Conservation (phyloP, 2,797 vertebrate species). For the Sebastiscus tertius region DNA sequence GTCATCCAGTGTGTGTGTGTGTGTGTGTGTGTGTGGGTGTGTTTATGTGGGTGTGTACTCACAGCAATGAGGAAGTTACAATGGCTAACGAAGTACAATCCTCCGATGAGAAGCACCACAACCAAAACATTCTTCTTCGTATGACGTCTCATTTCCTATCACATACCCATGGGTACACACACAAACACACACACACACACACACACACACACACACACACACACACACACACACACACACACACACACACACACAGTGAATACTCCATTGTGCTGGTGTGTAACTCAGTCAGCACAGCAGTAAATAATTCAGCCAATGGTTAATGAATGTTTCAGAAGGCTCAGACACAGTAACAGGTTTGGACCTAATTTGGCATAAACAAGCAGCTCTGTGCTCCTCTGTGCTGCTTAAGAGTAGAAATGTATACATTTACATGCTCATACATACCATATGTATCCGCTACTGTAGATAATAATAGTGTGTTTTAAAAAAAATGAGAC, state of each 20-base stretch:
- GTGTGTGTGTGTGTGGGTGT: neutral
- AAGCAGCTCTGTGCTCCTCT: neutral
- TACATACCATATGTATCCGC: neutral
- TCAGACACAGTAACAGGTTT: neutral
- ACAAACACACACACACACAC: neutral
- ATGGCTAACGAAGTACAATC: slow-evolving; percentile 34
- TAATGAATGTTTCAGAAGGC: slow-evolving; percentile 53
- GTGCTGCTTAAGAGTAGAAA: neutral
- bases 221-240: neutral
- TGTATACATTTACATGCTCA: neutral
- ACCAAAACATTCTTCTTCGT: slow-evolving; percentile 47
- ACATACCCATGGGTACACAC: neutral
- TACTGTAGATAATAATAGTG: no score
- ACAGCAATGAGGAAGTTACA: slow-evolving; percentile 20
- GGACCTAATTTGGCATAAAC: neutral
- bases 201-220: neutral
- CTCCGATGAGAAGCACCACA: slow-evolving; percentile 37
- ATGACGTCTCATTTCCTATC: slow-evolving; percentile 66
- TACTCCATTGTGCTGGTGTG: neutral
- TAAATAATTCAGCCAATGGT: slow-evolving; percentile 47
- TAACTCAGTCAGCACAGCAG: slow-evolving; percentile 21
- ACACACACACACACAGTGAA: neutral
- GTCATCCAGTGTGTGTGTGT: neutral
- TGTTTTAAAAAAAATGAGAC: no score
- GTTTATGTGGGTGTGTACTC: slow-evolving; percentile 13